A percentile compares a stretch with the other conserved stretches of the same genome.
phyloP scores from a whole-genome alignment of 2,888 invertebrate species.

The Spodoptera exigua region DNA sequence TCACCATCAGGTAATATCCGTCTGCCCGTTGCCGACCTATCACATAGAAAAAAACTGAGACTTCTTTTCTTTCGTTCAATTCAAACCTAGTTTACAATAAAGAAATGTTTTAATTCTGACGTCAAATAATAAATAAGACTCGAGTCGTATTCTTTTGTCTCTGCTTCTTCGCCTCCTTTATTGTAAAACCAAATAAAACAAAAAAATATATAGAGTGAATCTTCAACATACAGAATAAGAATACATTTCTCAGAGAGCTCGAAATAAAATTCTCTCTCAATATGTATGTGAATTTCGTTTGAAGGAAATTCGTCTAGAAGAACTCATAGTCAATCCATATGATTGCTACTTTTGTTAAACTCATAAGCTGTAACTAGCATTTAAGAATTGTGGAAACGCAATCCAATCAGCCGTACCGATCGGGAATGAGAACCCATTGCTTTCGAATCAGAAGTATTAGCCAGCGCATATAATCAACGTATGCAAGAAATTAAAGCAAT shows the following conservation, averaged over 20 bases:
- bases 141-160: neutral
- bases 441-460: slow-evolving; percentile 35
- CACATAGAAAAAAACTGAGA: too few species aligned
- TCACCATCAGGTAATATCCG: too few species aligned
- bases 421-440: slow-evolving; percentile 12
- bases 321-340: slow-evolving; percentile 24
- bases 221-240: slow-evolving; percentile 28
- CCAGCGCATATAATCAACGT: slow-evolving; percentile 38
- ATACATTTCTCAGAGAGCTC: slow-evolving; percentile 33
- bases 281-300: slow-evolving; percentile 10
- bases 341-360: slow-evolving; percentile 21
- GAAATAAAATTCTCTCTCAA: slow-evolving; percentile 13
- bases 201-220: slow-evolving; percentile 35
- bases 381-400: slow-evolving; percentile 35
- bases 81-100: too few species aligned
- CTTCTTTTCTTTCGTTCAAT: too few species aligned
- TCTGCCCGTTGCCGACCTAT: too few species aligned
- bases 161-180: neutral
- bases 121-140: too few species aligned
- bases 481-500: slow-evolving; percentile 67
- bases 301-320: slow-evolving; percentile 14
- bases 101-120: too few species aligned
- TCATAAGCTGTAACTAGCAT: slow-evolving; percentile 19
- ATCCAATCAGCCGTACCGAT: slow-evolving; percentile 45
- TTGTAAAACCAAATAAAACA: slow-evolving; percentile 23